Conservation (phyloP, 2,888 invertebrate species). For the Heliconius ethilla region DNA sequence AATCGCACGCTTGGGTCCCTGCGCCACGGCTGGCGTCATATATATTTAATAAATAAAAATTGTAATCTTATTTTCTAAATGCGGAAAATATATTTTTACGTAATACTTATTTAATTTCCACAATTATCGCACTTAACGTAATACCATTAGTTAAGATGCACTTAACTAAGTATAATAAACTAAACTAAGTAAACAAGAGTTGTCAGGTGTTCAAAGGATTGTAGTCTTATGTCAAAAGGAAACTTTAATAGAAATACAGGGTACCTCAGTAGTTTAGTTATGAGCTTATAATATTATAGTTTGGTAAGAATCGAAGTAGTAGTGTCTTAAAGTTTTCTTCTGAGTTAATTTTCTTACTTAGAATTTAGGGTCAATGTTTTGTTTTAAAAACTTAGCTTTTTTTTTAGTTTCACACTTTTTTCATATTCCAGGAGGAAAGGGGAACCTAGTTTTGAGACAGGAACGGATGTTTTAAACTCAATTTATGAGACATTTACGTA, state of each 20-base stretch:
- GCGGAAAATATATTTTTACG: neutral
- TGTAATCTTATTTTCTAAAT: neutral
- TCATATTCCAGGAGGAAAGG: too few relatives aligned
- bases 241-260: slow-evolving; percentile 32
- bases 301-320: slow-evolving; percentile 33
- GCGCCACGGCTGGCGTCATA: too few relatives aligned
- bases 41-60: neutral
- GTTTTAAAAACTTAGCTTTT: neutral
- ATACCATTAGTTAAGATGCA: neutral
- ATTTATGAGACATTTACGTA: too few relatives aligned
- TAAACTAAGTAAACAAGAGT: slow-evolving; percentile 30
- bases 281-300: slow-evolving; percentile 30
- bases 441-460: too few relatives aligned
- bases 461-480: too few relatives aligned
- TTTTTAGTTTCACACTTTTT: too few relatives aligned
- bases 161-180: slow-evolving; percentile 5
- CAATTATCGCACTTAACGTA: neutral
- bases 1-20: too few relatives aligned
- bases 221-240: slow-evolving; percentile 30
- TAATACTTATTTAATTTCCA: neutral
- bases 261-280: slow-evolving; percentile 31
- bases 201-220: slow-evolving; percentile 36
- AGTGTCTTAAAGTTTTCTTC: neutral
- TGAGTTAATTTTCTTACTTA: slow-evolving; percentile 5
- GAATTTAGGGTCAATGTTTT: neutral